Evolutionary conservation across 2,888 invertebrate genomes (phyloP).

Genomic region (Ophion ventricosus): DNA sequence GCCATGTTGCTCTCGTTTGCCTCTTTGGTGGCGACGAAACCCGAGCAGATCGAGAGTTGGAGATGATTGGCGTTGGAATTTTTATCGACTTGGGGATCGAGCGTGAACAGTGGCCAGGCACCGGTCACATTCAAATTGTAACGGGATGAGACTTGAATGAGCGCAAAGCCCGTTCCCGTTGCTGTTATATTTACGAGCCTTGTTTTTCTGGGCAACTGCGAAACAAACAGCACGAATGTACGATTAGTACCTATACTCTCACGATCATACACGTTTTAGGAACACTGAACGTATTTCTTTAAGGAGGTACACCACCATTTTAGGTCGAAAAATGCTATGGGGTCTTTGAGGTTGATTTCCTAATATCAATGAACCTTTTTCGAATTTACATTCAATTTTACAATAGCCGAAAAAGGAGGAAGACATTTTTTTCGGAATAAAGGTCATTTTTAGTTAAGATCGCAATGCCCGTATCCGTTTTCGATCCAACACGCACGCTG

Average conservation of each 20-base stretch:
- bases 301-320: neutral
- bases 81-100: conserved; percentile 94
- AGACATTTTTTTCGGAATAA: too few relatives aligned
- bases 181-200: conserved; percentile 90
- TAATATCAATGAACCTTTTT: too few relatives aligned
- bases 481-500: too few relatives aligned
- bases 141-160: conserved; percentile 91
- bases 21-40: conserved; percentile 88
- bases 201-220: conserved; percentile 85
- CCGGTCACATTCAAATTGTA: conserved; percentile 95
- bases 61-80: conserved; percentile 91
- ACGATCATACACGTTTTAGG: neutral
- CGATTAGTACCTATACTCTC: neutral
- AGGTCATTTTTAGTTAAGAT: too few relatives aligned
- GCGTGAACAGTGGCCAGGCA: conserved; percentile 93
- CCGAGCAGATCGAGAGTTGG: conserved; percentile 92
- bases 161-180: conserved; percentile 91
- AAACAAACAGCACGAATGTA: conserved; percentile 40
- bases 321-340: neutral
- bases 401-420: neutral
- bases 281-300: neutral
- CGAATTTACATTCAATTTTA: too few relatives aligned
- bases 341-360: neutral
- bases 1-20: conserved; percentile 93
- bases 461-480: too few relatives aligned